Evolutionary conservation across 1,140 invertebrate genomes (phyloP), one percentile per base, ranked within the genome.

Genomic region (Phthorimaea operculella): DNA sequence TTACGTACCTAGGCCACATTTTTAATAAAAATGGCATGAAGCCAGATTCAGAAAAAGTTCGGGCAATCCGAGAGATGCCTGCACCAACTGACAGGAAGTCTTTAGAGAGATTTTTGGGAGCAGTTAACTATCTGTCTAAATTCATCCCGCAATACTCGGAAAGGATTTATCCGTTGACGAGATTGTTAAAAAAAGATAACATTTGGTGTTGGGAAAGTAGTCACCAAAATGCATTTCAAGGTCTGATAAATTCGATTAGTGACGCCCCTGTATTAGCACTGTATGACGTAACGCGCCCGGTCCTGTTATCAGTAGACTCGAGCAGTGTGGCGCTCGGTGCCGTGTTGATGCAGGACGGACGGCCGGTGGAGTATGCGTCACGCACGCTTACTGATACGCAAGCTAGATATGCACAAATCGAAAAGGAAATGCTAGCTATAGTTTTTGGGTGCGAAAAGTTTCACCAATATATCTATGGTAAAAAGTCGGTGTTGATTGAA

Each of bases 341-440:
- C 7, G 65, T 69, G 16, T 53, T 77, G 15, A 49, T 55, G 1
- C 72, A 77, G 52, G 50, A 64, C 10, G 59, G 53, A 11, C 53
- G 54, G 18, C 68, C 68, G 8, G 53, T 69, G 12, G 64, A 62
- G 11, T 80, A 77, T 57, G 66, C 68, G 4, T 76, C 71, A 51
- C 60, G 69, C 51, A 76, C 57, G 10, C 54, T 85, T 8, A 74
- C 57, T 14, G 16, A 56, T 48, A 50, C 64, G 0, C 72, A 87
- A 57, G 18, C 49, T 14, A 72, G 50, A 1, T 76, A 74, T 49
- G 48, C 74, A 7, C 64, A 75, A 51, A 67, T 78, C 21, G 70
- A 79, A 67, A 80, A 79, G 57, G 77, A 80, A 59, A 55, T 70
- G 15, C 33, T 70, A 8, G 66, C 61, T 15, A 71, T 82, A 14